phyloP scores from a whole-genome alignment of 2,888 invertebrate species.

The Leucoma salicis region DNA sequence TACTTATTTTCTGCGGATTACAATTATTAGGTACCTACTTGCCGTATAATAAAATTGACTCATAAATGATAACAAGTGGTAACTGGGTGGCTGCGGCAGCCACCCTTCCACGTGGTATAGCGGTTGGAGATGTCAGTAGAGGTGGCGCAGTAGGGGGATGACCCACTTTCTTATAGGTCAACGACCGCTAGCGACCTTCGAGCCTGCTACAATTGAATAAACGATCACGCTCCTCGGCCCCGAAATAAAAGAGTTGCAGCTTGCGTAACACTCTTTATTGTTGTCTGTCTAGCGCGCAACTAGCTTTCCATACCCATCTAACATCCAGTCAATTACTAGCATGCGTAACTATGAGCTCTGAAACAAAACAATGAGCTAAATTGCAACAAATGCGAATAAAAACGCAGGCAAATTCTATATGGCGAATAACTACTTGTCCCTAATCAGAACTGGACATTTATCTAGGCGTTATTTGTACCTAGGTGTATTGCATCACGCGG shows the following conservation, averaged over 20 bases:
- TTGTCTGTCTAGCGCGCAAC: constrained; percentile 35
- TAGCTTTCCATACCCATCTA: constrained; percentile 15
- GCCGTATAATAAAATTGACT: constrained; percentile 5
- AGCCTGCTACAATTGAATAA: constrained; percentile 63
- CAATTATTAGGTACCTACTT: neutral
- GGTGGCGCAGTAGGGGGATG: constrained; percentile 52
- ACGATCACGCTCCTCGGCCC: constrained; percentile 49
- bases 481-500: constrained; percentile 69
- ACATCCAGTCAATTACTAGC: constrained; percentile 1
- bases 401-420: constrained; percentile 30
- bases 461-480: constrained; percentile 54
- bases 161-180: constrained; percentile 70
- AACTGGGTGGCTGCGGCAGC: neutral
- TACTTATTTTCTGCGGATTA: neutral
- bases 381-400: constrained; percentile 11
- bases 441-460: constrained; percentile 55
- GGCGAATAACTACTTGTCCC: constrained; percentile 28
- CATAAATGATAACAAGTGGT: constrained; percentile 18
- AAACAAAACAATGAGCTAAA: constrained; percentile 18
- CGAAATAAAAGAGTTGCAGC: constrained; percentile 55
- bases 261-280: constrained; percentile 60
- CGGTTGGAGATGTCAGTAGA: constrained; percentile 17
- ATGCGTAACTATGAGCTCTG: constrained; percentile 1
- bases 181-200: constrained; percentile 78
- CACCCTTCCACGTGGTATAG: constrained; percentile 20